phyloP scores from a whole-genome alignment of 1,140 invertebrate species.

The Temnothorax longispinosus region DNA sequence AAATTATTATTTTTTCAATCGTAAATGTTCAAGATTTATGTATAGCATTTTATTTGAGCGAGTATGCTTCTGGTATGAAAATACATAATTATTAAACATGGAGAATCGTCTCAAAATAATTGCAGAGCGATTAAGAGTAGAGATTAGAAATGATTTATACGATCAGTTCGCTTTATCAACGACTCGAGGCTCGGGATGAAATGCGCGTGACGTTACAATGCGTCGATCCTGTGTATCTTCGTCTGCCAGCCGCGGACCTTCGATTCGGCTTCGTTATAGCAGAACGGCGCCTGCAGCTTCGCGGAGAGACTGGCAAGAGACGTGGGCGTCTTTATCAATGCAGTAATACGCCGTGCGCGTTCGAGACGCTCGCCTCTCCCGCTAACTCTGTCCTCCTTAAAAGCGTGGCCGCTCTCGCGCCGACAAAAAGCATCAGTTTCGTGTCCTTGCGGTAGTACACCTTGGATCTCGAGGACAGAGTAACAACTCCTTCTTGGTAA shows the following conservation, averaged over 20 bases:
- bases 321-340: conserved; percentile 80
- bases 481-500: conserved; percentile 68
- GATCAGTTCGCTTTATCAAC: conserved; percentile 10
- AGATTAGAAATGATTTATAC: conserved; percentile 49
- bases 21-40: neutral
- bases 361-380: conserved; percentile 4
- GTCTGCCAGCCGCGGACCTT: conserved; percentile 26
- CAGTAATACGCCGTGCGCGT: conserved; percentile 71
- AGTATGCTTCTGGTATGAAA: neutral
- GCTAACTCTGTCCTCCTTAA: conserved; percentile 28
- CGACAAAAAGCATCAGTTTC: conserved; percentile 69
- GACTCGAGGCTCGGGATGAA: conserved; percentile 18
- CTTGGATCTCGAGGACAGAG: conserved; percentile 68
- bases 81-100: neutral
- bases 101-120: conserved; percentile 12
- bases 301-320: conserved; percentile 53
- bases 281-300: conserved; percentile 53
- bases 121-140: neutral
- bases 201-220: conserved; percentile 45
- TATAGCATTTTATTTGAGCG: neutral
- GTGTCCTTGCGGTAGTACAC: conserved; percentile 74
- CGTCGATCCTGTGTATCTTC: conserved; percentile 26
- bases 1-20: conserved; percentile 7
- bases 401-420: conserved; percentile 35
- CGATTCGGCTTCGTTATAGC: conserved; percentile 43